Evolutionary conservation across 2,113 vertebrate genomes (phyloP), one percentile per base, ranked within the genome.

Genomic region (Melanerpes aurifrons): DNA sequence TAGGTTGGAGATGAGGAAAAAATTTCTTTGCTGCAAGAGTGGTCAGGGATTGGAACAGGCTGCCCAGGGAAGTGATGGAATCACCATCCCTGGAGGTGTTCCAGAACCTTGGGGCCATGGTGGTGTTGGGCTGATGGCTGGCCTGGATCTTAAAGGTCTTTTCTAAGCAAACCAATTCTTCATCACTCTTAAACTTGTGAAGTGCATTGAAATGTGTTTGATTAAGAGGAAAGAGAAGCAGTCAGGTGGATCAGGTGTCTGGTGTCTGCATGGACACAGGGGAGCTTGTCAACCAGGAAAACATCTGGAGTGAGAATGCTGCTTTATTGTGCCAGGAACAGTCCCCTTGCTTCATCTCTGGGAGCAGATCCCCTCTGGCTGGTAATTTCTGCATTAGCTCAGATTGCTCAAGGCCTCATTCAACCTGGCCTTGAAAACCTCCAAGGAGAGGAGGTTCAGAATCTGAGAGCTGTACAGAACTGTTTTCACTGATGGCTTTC

Each of bases 201-300:
- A 59, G 31, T 62, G 8, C 22, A 6, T 69, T n/a, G 45, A 21
- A 53, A 24, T 53, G 20, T 53, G 11, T 31, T 29, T 57, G 56
- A 29, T 57, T 28, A 16, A 26, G 56, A 29, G 28, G 56, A 28
- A 45, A 62, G 48, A 17, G 31, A 32, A 61, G 32, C 61, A 63
- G 40, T 45, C 22, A 70, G 47, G 68, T 35, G 68, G 12, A 8
- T 12, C 22, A 15, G 12, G 31, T 35, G 66, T 58, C 54, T 7
- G 1, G 1, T 75, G 78, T 69, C 19, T 37, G 16, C 3, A 22
- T 40, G 45, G 64, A 45, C 48, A 4, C 45, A 37, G 69, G 47
- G 19, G 66, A 77, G 86, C 82, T 95, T 79, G 74, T 91, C 87
- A 87, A 92, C 86, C 90, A 92, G 90, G 93, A 89, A 85, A 95